A percentile compares a stretch with the other conserved stretches of the same genome.
Conservation (phyloP, 2,797 vertebrate species). For the Pogoniulus pusillus region DNA sequence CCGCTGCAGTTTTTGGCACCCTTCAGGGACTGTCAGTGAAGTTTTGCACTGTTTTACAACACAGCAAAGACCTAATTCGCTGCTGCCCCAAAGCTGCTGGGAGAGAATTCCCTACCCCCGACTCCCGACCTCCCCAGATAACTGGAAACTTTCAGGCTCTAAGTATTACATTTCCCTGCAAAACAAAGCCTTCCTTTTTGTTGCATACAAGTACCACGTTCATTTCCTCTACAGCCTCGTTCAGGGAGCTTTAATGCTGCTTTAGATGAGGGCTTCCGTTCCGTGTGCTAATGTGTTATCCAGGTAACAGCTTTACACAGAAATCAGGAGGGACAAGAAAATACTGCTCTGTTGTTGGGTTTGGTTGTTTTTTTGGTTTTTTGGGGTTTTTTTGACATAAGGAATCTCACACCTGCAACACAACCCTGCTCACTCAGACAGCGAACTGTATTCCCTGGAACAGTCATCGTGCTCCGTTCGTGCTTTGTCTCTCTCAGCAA, state of each 20-base stretch:
- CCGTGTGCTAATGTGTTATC: conserved; percentile 59
- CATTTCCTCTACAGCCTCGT: conserved; percentile 38
- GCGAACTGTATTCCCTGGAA: background rate
- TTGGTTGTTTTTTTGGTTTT: background rate
- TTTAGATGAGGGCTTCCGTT: conserved; percentile 35
- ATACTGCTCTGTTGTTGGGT: background rate
- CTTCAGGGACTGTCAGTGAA: conserved; percentile 14
- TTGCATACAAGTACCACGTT: conserved; percentile 40
- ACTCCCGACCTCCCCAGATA: background rate
- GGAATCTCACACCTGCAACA: conserved; percentile 70
- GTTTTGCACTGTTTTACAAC: conserved; percentile 55
- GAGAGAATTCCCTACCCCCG: background rate
- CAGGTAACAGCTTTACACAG: conserved; percentile 64
- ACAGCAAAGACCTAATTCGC: background rate
- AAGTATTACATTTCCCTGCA: background rate
- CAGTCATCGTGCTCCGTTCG: background rate
- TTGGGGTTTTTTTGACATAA: background rate
- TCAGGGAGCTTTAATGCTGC: conserved; percentile 48
- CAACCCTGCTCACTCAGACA: conserved; percentile 38
- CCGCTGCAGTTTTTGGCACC: conserved; percentile 1
- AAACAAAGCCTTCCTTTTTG: conserved; percentile 14
- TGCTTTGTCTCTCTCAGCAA: conserved; percentile 10
- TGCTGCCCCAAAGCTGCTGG: background rate
- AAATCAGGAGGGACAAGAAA: conserved; percentile 61
- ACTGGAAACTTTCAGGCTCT: conserved; percentile 27